Evolutionary conservation across 2,888 invertebrate species (phyloP).

Genomic region (Leptothorax acervorum): DNA sequence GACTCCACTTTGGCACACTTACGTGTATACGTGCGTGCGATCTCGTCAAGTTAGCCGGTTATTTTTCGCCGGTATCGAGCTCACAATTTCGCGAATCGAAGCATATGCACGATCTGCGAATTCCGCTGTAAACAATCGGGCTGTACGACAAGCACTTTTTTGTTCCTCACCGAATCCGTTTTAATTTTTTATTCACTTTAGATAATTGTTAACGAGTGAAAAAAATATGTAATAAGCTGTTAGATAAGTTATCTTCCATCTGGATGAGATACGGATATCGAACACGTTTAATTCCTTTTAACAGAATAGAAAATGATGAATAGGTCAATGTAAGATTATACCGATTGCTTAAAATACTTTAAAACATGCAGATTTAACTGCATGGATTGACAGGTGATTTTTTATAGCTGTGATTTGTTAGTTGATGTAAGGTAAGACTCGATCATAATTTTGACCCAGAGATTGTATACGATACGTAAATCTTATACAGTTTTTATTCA

Average conservation of each 20-base stretch:
- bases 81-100: not conserved
- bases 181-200: not conserved
- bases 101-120: not conserved
- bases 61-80: not conserved
- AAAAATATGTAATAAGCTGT: not conserved
- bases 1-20: not conserved
- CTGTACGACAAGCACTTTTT: no score
- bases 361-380: not conserved
- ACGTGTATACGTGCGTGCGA: no score
- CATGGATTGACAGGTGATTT: not conserved
- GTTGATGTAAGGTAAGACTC: not conserved
- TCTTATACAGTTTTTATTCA: not conserved
- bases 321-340: not conserved
- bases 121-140: no score
- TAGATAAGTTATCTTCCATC: not conserved
- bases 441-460: not conserved
- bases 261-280: not conserved
- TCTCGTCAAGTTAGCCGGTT: conserved; percentile 18
- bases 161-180: no score
- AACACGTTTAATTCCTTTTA: not conserved
- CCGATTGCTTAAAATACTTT: not conserved
- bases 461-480: not conserved
- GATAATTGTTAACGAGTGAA: not conserved
- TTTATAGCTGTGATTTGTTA: not conserved
- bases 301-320: not conserved